Evolutionary conservation across 2,797 vertebrate genomes (phyloP), one percentile per base, ranked within the genome.

Genomic region (Acrossocheilus fasciatus): DNA sequence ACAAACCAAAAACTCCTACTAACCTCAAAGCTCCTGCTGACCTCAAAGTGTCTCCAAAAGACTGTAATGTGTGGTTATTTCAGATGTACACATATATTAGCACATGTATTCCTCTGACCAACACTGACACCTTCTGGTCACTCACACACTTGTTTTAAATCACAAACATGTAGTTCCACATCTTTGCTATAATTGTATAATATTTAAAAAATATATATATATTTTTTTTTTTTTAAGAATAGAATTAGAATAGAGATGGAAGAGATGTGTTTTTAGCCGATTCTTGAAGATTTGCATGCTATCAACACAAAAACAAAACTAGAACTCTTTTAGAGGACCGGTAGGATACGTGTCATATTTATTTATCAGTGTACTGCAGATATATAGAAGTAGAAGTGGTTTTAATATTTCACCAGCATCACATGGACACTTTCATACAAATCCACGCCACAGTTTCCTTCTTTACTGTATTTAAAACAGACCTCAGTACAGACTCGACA

Each of bases 41-140:
- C n/a, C n/a, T 62, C 23, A 26, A 62, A 62, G 57, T 26, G 59
- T 59, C 23, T 62, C 59, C 11, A 9, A 14, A 62, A 26, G 10
- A 26, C 59, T 26, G n/a, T 5, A 62, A 14, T 36, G 34, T 62
- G 57, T n/a, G 70, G 26, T 75, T 34, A 30, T 50, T 74, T 74
- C n/a, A 74, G 70, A 47, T 15, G 14, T 30, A 15, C 6, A 72
- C 1, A 30, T 4, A 17, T 17, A 74, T 5, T 57, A 52, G 14
- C 23, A 30, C 8, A 1, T 47, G 39, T 26, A 7, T 26, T 36
- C 23, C 30, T 34, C 30, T 68, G 26, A 50, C 30, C 87, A 92
- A 92, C 90, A 92, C 86, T 88, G 95, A 90, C 95, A 92, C 89
- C 95, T 70, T 18, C 77, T 94, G 95, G 93, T 10, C 4, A 69